Percentiles rank a stretch among this genome's conserved stretches.
Evolutionary conservation across 2,888 invertebrate genomes (phyloP).

Genomic region (Zonitis immaculata): DNA sequence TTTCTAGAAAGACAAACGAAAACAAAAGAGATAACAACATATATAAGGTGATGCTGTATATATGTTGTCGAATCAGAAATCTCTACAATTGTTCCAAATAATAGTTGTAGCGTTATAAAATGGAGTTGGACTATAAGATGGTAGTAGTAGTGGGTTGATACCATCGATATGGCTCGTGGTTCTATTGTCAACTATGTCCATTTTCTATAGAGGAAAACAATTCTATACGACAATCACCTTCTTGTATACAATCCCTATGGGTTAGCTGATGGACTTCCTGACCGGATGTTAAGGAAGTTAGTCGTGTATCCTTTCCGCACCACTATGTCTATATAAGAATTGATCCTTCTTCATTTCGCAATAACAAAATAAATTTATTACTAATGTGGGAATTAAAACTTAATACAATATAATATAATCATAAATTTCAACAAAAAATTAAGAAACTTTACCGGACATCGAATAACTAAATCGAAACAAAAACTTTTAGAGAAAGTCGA

Average conservation of each 20-base stretch:
- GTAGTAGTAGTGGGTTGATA: slow-evolving; percentile 34
- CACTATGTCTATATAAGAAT: too few species aligned
- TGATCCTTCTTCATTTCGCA: too few species aligned
- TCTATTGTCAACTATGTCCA: slow-evolving; percentile 33
- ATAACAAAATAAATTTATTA: too few species aligned
- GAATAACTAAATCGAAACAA: too few species aligned
- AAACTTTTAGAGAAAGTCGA: too few species aligned
- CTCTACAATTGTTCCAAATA: slow-evolving; percentile 45
- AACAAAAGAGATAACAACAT: slow-evolving; percentile 42
- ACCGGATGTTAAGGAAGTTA: slow-evolving; percentile 39
- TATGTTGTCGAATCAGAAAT: slow-evolving; percentile 41
- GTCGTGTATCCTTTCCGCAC: slow-evolving; percentile 44
- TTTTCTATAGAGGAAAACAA: slow-evolving; percentile 40
- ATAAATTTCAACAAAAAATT: neutral
- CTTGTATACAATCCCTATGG: slow-evolving; percentile 36
- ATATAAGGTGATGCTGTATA: slow-evolving; percentile 43
- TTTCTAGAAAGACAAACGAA: slow-evolving; percentile 37
- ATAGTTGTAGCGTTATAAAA: slow-evolving; percentile 45
- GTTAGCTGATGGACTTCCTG: slow-evolving; percentile 46
- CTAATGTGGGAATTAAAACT: neutral
- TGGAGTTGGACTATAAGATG: slow-evolving; percentile 35
- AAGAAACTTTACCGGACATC: too few species aligned
- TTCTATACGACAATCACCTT: slow-evolving; percentile 44
- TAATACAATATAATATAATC: too few species aligned
- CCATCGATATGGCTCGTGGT: slow-evolving; percentile 43